Evolutionary conservation across 2,888 invertebrate species (phyloP).

Genomic region (Pammene fasciana): DNA sequence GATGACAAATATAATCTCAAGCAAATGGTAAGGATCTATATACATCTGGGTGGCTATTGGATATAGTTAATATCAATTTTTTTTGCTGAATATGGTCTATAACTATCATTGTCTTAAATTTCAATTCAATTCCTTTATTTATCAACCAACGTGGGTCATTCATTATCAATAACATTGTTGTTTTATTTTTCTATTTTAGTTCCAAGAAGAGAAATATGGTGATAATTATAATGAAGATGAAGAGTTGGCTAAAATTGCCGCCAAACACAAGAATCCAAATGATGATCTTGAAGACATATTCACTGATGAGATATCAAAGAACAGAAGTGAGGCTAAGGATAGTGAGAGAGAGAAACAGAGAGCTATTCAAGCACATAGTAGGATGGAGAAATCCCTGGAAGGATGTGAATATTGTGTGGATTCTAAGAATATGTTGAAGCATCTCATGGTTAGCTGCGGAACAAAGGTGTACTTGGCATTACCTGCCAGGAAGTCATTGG

Average conservation of each 20-base stretch:
- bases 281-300: conserved; percentile 94
- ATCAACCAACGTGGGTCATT: too few species aligned
- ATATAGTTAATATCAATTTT: too few species aligned
- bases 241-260: conserved; percentile 89
- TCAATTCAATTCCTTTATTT: too few species aligned
- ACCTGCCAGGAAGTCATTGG: conserved; percentile 91
- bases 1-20: conserved; percentile 94
- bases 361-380: conserved; percentile 89
- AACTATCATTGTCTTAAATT: too few species aligned
- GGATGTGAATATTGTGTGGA: conserved; percentile 93
- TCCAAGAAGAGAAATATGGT: conserved; percentile 91
- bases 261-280: conserved; percentile 85
- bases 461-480: conserved; percentile 92
- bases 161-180: not conserved
- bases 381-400: conserved; percentile 87
- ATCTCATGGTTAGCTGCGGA: conserved; percentile 92
- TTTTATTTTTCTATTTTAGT: conserved; percentile 74
- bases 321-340: conserved; percentile 84
- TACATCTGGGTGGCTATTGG: too few species aligned
- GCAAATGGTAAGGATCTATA: conserved; percentile 86
- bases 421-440: conserved; percentile 90
- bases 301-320: conserved; percentile 88
- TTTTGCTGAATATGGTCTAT: too few species aligned
- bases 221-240: conserved; percentile 91
- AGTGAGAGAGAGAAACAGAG: conserved; percentile 84